These are phyloP conservation scores for Eurytoma californica DNA, from an alignment of 2,888 invertebrate species.

Conservation along the genomic window DNA sequence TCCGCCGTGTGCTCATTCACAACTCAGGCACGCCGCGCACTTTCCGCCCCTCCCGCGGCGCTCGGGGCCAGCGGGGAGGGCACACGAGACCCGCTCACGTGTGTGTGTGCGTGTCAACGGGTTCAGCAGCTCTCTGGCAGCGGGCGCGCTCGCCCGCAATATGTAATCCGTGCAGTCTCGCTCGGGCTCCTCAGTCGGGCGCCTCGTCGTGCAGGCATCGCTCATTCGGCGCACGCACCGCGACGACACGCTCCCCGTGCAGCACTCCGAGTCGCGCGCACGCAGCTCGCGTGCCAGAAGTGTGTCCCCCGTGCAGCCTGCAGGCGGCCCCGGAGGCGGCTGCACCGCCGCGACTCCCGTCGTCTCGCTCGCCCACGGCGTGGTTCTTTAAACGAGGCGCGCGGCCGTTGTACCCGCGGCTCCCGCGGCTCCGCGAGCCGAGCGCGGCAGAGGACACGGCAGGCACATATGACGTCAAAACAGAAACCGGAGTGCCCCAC, in stretches of 20 bases:
- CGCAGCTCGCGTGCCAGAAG: constrained; percentile 8
- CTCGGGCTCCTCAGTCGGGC: constrained; percentile 30
- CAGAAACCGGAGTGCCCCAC: constrained; percentile 55
- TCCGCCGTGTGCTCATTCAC: constrained; percentile 47
- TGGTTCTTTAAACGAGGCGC: not conserved
- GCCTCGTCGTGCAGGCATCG: constrained; percentile 8
- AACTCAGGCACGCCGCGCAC: constrained; percentile 42
- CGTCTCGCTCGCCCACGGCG: not conserved
- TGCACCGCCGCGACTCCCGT: too few relatives aligned
- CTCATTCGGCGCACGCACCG: constrained; percentile 28
- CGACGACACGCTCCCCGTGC: not conserved
- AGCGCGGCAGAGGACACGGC: constrained; percentile 19
- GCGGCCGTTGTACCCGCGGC: too few relatives aligned
- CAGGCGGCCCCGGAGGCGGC: too few relatives aligned
- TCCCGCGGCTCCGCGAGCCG: not conserved
- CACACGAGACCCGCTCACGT: constrained; percentile 15
- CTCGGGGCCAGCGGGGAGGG: not conserved
- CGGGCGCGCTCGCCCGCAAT: constrained; percentile 28
- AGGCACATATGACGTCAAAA: constrained; percentile 55
- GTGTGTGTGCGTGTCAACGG: constrained; percentile 26
- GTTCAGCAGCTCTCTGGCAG: constrained; percentile 32
- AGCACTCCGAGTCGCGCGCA: not conserved
- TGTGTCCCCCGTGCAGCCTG: too few relatives aligned
- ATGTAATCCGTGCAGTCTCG: constrained; percentile 50
- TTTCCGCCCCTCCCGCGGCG: constrained; percentile 24